Base-by-base conservation (phyloP, 2,113 vertebrate genomes). In the Corydoras sp. region DNA sequence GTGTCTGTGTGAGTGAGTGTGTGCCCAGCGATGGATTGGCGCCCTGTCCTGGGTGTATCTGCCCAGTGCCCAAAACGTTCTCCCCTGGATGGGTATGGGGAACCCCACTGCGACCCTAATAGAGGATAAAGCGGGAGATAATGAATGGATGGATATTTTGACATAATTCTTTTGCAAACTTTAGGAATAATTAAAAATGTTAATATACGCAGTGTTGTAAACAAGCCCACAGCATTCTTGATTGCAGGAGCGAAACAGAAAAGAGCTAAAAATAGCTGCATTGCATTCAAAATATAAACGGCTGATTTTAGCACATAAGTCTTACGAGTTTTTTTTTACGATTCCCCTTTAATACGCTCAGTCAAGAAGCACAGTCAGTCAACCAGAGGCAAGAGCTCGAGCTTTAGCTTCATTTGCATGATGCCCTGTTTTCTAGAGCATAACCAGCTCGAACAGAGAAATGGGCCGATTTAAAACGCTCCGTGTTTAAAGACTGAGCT, bases 381-480 rank as follows among this genome's bases (percentile, higher is more conserved):
- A 4, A 15, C 53, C 65, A 43, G 15, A 68, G 56, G 53, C 53
- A 56, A 10, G 10, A 43, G 65, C 31, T n/a, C 32, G 54, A 43
- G 54, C 31, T 43, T 58, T 12, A 68, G 31, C n/a, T 43, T 18
- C 13, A 56, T 58, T 43, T 43, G 54, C 51, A 43, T 43, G 65
- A 68, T 13, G 54, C 53, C 15, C 9, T 3, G 53, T 29, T 68
- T 68, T 68, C 31, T 68, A 29, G 65, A 68, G 65, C 65, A 11
- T 8, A 12, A 56, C 53, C 31, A 30, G 32, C n/a, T 56, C 14
- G 14, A 55, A 29, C 31, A 50, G 14, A 15, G 14, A 55, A 66
- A 32, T 32, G 30, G 14, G 51, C 14, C 65, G 35, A 58, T 68
- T 58, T 31, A 2, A 56, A 68, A 54, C 31, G 55, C 24, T 35